Evolutionary conservation across 2,888 invertebrate species (phyloP).

Genomic region (Carcina quercana): DNA sequence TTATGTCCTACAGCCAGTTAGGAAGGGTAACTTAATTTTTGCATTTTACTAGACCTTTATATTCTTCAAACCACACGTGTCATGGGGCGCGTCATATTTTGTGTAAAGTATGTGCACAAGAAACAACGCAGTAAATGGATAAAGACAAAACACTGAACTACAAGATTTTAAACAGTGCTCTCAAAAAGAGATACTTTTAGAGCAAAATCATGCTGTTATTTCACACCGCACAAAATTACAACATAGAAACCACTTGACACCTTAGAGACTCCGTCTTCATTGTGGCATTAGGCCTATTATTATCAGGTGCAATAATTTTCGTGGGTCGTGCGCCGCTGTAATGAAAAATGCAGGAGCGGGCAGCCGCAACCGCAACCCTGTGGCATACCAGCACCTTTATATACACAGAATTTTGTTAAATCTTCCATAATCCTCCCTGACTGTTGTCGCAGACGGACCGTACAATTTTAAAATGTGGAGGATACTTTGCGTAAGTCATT

Average conservation of each 20-base stretch:
- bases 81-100: no score
- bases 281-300: slow-evolving; percentile 12
- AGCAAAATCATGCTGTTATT: no score
- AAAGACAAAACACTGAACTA: no score
- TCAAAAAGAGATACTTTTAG: no score
- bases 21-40: no score
- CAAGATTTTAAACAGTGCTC: no score
- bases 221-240: not conserved
- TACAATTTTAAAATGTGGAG: slow-evolving; percentile 40
- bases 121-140: no score
- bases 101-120: no score
- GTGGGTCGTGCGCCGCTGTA: slow-evolving; percentile 47
- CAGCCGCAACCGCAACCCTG: slow-evolving; percentile 40
- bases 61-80: no score
- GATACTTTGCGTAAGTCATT: slow-evolving; percentile 46
- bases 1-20: no score
- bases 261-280: slow-evolving; percentile 5
- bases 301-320: slow-evolving; percentile 29
- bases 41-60: no score
- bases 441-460: slow-evolving; percentile 23
- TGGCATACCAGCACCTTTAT: slow-evolving; percentile 33
- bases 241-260: slow-evolving; percentile 1
- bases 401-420: slow-evolving; percentile 32
- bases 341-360: slow-evolving; percentile 48
- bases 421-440: slow-evolving; percentile 29